Base-by-base conservation (phyloP, 2,797 vertebrate genomes). In the Pseudochromis fuscus region DNA sequence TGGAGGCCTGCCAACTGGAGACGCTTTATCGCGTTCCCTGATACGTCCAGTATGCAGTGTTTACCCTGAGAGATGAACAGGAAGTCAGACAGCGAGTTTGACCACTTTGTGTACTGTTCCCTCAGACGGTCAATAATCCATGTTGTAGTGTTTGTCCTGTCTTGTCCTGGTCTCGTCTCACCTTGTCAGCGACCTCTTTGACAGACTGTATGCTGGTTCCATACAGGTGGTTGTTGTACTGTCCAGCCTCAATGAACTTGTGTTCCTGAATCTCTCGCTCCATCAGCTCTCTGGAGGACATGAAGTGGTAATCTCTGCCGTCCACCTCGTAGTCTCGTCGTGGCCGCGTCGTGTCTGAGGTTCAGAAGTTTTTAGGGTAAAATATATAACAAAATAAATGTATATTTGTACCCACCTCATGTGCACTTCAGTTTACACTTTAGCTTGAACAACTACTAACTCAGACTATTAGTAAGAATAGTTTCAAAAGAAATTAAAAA, bases 161-260 rank as follows among this genome's bases (percentile, higher is more conserved):
- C 16, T 25, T 16, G 3, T 23, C 5, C 12, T 23, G 18, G 28
- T 7, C 56, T 7, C 4, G 13, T 21, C 87, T 79, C 62, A 99
- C 98, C 96, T 98, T 97, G 72, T 98, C 97, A 45, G 97, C 96
- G 44, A 99, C 97, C 89, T 97, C 96, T 86, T 89, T 93, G 51
- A 99, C 98, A 21, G 97, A 99, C 58, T 98, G 97, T 71, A 99
- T 96, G 71, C 98, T 99, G 72, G 98, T 99, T 72, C 98, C 98
- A 68, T 99, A 99, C 19, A 99, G 95, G 53, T 99, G 98, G 86
- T 95, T 96, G 93, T 99, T 99, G 82, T 99, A 99, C 83, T 99
- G 97, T 19, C 98, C 98, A 7, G 98, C 98, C 91, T 99, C 97
- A 31, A 99, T 99, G 89, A 99, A 99, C 86, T 96, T 96, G 92